Conservation (phyloP, 2,797 vertebrate genomes). For the Danio aesculapii region DNA sequence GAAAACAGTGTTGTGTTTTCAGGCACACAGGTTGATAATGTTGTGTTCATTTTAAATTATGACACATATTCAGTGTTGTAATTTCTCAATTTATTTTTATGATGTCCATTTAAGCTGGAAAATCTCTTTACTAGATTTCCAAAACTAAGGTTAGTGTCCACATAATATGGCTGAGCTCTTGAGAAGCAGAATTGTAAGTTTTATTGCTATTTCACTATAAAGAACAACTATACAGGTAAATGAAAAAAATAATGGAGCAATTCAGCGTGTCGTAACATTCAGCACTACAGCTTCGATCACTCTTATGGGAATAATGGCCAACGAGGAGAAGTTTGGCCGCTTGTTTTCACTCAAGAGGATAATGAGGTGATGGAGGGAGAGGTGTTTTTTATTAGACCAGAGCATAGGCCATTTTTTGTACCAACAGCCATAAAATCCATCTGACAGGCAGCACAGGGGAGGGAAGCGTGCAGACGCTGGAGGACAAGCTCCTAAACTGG, state of each 20-base stretch:
- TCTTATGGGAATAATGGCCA: slow-evolving; percentile 52
- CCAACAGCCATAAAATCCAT: slow-evolving; percentile 75
- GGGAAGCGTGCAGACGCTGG: slow-evolving; percentile 12
- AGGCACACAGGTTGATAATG: too few species aligned
- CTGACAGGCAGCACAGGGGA: slow-evolving; percentile 67
- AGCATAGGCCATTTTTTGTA: slow-evolving; percentile 64
- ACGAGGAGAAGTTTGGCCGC: slow-evolving; percentile 51
- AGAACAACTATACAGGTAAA: not conserved
- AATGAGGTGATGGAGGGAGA: slow-evolving; percentile 71
- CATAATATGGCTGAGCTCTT: not conserved
- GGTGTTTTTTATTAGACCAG: slow-evolving; percentile 63
- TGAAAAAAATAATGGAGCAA: slow-evolving; percentile 11
- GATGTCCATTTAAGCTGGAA: too few species aligned
- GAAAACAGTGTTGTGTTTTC: too few species aligned
- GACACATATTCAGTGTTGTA: too few species aligned
- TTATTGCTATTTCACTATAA: not conserved
- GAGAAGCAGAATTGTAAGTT: not conserved
- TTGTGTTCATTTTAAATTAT: too few species aligned
- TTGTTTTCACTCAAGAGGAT: slow-evolving; percentile 61
- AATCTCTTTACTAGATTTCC: too few species aligned
- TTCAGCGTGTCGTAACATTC: slow-evolving; percentile 39
- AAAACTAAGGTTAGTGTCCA: too few species aligned
- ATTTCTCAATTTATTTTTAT: too few species aligned
- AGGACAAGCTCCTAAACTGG: slow-evolving; percentile 36
- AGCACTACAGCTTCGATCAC: slow-evolving; percentile 32